Conservation (phyloP, 2,113 vertebrate genomes). For the Oreotrochilus melanogaster region DNA sequence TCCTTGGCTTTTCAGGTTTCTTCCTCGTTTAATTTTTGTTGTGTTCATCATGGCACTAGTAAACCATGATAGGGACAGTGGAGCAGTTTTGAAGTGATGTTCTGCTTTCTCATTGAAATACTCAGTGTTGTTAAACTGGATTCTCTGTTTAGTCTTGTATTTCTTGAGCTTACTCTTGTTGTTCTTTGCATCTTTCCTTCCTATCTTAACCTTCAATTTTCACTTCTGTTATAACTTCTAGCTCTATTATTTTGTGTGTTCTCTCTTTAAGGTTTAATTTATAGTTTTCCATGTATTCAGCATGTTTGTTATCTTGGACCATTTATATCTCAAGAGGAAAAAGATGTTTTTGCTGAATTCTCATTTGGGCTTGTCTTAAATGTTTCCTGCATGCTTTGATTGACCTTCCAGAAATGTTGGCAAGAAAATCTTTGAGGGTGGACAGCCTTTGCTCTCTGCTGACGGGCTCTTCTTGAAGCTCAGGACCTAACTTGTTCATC, state of each 20-base stretch:
- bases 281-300: slow-evolving; percentile 20
- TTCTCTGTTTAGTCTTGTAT: not conserved
- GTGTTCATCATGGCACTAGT: not conserved
- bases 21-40: not conserved
- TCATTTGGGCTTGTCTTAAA: slow-evolving; percentile 38
- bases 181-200: not conserved
- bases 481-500: not conserved
- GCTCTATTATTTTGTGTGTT: not conserved
- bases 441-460: not conserved
- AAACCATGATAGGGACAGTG: not conserved
- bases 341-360: slow-evolving; percentile 56
- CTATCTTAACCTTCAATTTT: slow-evolving; percentile 21
- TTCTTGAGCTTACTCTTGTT: not conserved
- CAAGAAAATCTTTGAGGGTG: slow-evolving; percentile 4
- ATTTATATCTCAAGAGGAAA: slow-evolving; percentile 63
- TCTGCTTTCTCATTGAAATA: not conserved
- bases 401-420: slow-evolving; percentile 35
- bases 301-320: slow-evolving; percentile 26
- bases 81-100: not conserved
- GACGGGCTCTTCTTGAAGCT: not conserved
- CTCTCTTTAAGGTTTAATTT: slow-evolving; percentile 14
- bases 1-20: not conserved
- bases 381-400: slow-evolving; percentile 51
- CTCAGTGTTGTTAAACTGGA: not conserved
- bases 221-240: not conserved